Evolutionary conservation across 2,888 invertebrate genomes (phyloP).

Genomic region (Toxonevra muliebris): DNA sequence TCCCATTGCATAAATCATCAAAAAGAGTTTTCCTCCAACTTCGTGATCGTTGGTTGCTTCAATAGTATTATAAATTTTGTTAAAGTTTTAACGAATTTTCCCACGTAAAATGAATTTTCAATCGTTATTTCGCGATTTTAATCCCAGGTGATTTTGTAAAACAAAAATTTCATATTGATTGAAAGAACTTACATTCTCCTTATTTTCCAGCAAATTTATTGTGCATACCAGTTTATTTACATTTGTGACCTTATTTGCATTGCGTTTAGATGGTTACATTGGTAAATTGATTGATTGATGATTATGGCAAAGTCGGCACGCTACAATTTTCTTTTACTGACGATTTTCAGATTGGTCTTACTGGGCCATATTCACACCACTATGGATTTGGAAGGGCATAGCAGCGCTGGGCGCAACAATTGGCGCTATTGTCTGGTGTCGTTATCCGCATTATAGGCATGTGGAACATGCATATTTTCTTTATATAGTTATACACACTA

Average conservation of each 20-base stretch:
- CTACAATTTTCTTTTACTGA: background rate
- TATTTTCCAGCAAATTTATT: slow-evolving; percentile 91
- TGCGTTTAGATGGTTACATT: slow-evolving; percentile 87
- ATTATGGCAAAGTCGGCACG: background rate
- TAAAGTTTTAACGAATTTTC: slow-evolving; percentile 9
- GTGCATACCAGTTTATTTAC: slow-evolving; percentile 92
- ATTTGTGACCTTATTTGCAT: slow-evolving; percentile 89
- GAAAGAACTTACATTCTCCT: slow-evolving; percentile 32
- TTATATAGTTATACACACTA: background rate
- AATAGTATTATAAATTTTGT: no score
- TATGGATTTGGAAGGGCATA: slow-evolving; percentile 96
- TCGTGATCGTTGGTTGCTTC: slow-evolving; percentile 9
- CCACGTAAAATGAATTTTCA: slow-evolving; percentile 79
- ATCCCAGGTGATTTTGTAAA: slow-evolving; percentile 77
- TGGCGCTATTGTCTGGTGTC: slow-evolving; percentile 96
- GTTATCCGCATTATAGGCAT: slow-evolving; percentile 93
- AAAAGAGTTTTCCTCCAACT: no score
- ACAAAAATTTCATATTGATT: background rate
- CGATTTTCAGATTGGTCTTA: slow-evolving; percentile 80
- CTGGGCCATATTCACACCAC: slow-evolving; percentile 95
- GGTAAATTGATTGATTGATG: slow-evolving; percentile 47
- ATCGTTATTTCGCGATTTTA: slow-evolving; percentile 89
- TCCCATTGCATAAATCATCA: no score
- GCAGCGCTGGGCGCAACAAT: slow-evolving; percentile 90
- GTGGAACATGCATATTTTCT: background rate